Conservation (phyloP, 1,140 invertebrate species). For the Papilio polytes region DNA sequence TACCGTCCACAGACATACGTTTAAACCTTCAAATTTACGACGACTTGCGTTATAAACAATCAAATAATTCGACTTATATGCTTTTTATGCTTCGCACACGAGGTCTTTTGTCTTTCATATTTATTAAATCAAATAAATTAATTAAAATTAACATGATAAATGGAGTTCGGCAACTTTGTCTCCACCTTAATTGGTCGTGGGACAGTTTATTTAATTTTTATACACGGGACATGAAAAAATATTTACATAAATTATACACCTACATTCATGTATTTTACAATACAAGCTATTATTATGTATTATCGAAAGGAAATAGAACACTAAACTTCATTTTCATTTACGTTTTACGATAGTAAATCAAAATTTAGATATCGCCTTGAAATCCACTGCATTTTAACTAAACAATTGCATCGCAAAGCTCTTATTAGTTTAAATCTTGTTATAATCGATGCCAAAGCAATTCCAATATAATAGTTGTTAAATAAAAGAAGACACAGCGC, state of each 20-base stretch:
- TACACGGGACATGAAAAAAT: neutral
- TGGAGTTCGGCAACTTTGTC: neutral
- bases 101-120: conserved; percentile 45
- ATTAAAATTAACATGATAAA: neutral
- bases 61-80: conserved; percentile 57
- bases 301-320: too few relatives aligned
- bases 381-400: too few relatives aligned
- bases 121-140: conserved; percentile 17
- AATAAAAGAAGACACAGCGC: neutral
- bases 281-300: too few relatives aligned
- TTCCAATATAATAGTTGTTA: neutral
- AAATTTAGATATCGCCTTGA: too few relatives aligned
- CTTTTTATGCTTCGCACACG: conserved; percentile 46
- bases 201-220: neutral
- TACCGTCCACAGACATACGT: conserved; percentile 44
- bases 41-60: conserved; percentile 76
- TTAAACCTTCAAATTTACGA: conserved; percentile 68
- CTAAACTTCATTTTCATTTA: too few relatives aligned
- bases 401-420: too few relatives aligned
- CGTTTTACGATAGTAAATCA: too few relatives aligned
- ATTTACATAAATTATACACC: neutral
- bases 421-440: neutral
- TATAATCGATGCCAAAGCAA: neutral
- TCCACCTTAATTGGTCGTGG: neutral
- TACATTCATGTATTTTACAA: neutral